Base-by-base conservation (phyloP, 2,797 vertebrate genomes). In the Aviceda leuphotes region DNA sequence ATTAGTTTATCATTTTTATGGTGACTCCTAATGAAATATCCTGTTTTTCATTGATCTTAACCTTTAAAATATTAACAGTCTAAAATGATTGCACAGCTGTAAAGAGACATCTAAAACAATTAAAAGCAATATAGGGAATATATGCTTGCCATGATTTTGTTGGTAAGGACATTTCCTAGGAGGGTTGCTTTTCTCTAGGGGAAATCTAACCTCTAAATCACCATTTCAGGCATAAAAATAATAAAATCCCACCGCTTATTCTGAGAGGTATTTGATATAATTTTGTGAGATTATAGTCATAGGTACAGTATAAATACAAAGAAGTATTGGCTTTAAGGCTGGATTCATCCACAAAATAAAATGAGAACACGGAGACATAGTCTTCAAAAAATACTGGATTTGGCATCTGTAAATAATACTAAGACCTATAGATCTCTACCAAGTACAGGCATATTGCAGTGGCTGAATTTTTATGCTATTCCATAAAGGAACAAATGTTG, bases 51-150 rank as follows among this genome's bases (percentile, higher is more conserved):
- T 44, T 89, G 76, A 93, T 92, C 52, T 81, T 91, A 85, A 74
- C n/a, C 49, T 96, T 94, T 93, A 82, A 92, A 94, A 86, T 84
- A 62, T 43, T 84, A 79, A 56, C 82, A 90, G 6, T 68, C 59
- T 72, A 46, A 79, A 70, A 73, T 19, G 54, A 66, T 20, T 91
- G 18, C 25, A 54, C 47, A 70, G 39, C 71, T 77, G 37, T 90
- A 62, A 66, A 79, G 90, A 94, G 73, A 71, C 54, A 90, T 89
- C 52, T 94, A 76, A 94, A 91, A 79, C 85, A 95, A 96, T 96
- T 96, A 92, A 91, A 94, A 90, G 39, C 81, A 89, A 24, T 76
- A n/a, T 12, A 78, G 70, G 79, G 37, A 87, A 39, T 70, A 59
- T 33, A 43, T 52, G 12, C n/a, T 58, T 78, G 24, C 59, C n/a